These are phyloP conservation scores for Stratiomys singularior DNA, from an alignment of 2,888 invertebrate species.

Conservation along the genomic window DNA sequence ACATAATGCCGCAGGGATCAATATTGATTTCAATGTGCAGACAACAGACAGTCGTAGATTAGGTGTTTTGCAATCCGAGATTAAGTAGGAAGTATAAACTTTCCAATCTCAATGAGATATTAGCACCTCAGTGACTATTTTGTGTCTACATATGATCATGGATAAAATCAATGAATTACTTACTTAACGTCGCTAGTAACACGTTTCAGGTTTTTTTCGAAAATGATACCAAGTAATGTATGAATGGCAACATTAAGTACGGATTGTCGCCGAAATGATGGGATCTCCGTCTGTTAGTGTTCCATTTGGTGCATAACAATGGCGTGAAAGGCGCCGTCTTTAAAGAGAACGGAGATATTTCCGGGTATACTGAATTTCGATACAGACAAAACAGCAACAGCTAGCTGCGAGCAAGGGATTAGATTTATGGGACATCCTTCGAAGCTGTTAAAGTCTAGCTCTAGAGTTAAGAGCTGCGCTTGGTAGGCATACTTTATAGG, in stretches of 20 bases:
- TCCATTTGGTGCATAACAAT: background rate
- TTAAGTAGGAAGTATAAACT: constrained; percentile 40
- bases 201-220: background rate
- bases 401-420: no score
- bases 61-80: constrained; percentile 36
- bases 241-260: background rate
- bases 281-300: background rate
- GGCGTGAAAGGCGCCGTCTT: background rate
- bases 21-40: constrained; percentile 41
- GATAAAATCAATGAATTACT: background rate
- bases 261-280: background rate
- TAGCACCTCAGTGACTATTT: background rate
- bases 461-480: no score
- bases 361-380: background rate
- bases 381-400: background rate
- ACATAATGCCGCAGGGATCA: constrained; percentile 35
- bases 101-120: constrained; percentile 18
- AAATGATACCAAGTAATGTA: background rate
- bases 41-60: constrained; percentile 40
- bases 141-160: background rate
- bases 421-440: background rate
- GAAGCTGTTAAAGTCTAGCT: no score
- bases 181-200: background rate
- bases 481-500: no score
- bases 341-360: background rate